Evolutionary conservation across 2,113 vertebrate species (phyloP).

Genomic region (Synchiropus splendidus): DNA sequence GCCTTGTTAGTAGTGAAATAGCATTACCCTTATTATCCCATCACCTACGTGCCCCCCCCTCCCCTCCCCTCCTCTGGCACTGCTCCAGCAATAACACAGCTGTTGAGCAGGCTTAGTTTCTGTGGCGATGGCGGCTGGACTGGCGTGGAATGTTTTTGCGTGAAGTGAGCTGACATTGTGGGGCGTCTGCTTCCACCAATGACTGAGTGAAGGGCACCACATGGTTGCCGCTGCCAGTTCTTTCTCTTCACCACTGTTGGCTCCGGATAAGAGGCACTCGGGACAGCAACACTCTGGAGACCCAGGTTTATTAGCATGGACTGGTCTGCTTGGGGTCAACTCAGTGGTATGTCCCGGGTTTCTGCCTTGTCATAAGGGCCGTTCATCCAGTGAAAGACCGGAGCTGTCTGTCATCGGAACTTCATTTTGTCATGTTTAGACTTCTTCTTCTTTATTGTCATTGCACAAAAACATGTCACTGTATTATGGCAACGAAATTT

Average conservation of each 20-base stretch:
- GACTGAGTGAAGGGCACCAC: conserved; percentile 24
- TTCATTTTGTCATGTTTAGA: conserved; percentile 15
- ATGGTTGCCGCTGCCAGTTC: conserved; percentile 43
- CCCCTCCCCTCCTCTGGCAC: conserved; percentile 55
- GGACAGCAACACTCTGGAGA: conserved; percentile 39
- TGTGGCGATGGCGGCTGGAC: conserved; percentile 61
- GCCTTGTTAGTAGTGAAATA: no score
- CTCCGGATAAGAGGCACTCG: conserved; percentile 48
- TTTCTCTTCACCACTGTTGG: background rate
- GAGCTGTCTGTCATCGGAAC: conserved; percentile 33
- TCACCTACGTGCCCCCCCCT: conserved; percentile 33
- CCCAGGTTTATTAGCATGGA: conserved; percentile 35
- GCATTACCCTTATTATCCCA: conserved; percentile 29
- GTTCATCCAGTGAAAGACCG: conserved; percentile 24
- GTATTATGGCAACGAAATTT: no score
- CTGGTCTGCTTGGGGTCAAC: conserved; percentile 15
- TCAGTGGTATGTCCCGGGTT: no score
- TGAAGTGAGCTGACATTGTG: conserved; percentile 61
- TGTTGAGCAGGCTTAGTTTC: conserved; percentile 78
- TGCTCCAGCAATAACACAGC: conserved; percentile 76
- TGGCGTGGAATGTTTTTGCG: conserved; percentile 62
- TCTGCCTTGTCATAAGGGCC: background rate
- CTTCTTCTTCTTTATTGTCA: no score
- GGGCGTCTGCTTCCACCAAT: conserved; percentile 42
- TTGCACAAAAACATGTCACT: no score